Conservation (phyloP, 2,113 vertebrate genomes). For the Pelecanus crispus region DNA sequence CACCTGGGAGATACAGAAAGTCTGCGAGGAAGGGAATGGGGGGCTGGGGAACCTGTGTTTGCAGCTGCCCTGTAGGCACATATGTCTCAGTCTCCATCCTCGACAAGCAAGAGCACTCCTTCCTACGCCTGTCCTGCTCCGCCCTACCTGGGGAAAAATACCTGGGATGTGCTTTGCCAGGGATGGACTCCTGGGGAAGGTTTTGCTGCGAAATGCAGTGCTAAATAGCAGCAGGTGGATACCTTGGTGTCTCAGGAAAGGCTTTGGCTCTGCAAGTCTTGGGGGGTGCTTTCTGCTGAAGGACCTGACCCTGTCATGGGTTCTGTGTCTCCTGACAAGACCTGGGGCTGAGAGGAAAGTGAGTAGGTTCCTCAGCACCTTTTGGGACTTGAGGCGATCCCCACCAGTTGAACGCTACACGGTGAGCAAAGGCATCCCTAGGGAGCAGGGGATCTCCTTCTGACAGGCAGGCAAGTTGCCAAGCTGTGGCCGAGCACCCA, state of each 20-base stretch:
- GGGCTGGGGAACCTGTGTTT: rapidly evolving
- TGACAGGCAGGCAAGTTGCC: rapidly evolving
- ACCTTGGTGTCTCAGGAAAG: background rate
- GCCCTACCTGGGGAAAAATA: background rate
- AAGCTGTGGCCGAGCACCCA: background rate
- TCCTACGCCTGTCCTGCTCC: background rate
- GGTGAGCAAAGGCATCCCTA: rapidly evolving
- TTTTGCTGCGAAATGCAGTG: background rate
- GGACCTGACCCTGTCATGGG: background rate
- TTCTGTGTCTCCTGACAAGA: background rate
- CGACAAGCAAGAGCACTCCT: background rate
- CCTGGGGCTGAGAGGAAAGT: background rate
- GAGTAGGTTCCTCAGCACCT: background rate
- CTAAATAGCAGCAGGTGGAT: background rate
- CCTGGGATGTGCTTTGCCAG: background rate
- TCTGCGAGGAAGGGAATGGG: background rate
- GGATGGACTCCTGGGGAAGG: background rate
- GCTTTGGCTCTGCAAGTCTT: background rate
- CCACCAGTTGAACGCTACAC: background rate
- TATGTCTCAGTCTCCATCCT: background rate
- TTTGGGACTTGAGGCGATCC: rapidly evolving
- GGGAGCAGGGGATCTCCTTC: background rate
- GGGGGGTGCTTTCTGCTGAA: background rate
- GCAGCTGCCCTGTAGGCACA: background rate
- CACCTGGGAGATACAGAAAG: background rate